phyloP scores from a whole-genome alignment of 2,797 vertebrate genomes.

The Galago senegalensis region DNA sequence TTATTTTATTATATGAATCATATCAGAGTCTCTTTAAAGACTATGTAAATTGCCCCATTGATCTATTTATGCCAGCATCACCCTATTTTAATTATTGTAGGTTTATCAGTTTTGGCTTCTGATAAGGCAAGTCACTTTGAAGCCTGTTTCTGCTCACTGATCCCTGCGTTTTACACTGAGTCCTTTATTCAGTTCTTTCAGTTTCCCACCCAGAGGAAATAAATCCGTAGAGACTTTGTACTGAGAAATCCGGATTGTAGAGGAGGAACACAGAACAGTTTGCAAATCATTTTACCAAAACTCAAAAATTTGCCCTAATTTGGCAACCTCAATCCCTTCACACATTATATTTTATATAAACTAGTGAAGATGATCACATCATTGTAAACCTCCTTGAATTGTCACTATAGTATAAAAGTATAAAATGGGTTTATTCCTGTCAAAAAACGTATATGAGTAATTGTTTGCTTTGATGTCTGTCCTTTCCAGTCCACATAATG shows the following conservation, averaged over 20 bases:
- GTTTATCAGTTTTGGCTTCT: slow-evolving; percentile 61
- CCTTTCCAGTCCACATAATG: slow-evolving; percentile 9
- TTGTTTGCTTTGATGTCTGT: slow-evolving; percentile 15
- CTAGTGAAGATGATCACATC: slow-evolving; percentile 8
- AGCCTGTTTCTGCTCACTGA: slow-evolving; percentile 46
- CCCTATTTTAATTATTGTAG: slow-evolving; percentile 63
- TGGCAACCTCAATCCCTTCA: slow-evolving; percentile 33
- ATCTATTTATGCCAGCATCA: slow-evolving; percentile 55
- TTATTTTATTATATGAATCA: slow-evolving; percentile 65
- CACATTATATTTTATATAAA: not conserved
- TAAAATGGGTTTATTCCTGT: slow-evolving; percentile 1
- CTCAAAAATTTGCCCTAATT: not conserved
- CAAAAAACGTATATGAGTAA: slow-evolving; percentile 31
- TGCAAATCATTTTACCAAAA: not conserved
- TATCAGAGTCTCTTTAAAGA: slow-evolving; percentile 63
- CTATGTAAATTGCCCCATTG: slow-evolving; percentile 34
- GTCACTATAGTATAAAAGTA: slow-evolving; percentile 45
- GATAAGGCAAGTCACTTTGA: slow-evolving; percentile 40
- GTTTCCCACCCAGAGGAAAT: slow-evolving; percentile 30
- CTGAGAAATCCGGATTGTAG: not conserved
- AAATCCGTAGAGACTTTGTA: not conserved
- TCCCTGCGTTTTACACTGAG: not conserved
- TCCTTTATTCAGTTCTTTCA: slow-evolving; percentile 37
- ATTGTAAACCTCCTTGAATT: not conserved
- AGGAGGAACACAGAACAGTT: slow-evolving; percentile 39